These are phyloP conservation scores for Tarsius wallacei DNA, from an alignment of 2,797 vertebrate species.

Conservation along the genomic window DNA sequence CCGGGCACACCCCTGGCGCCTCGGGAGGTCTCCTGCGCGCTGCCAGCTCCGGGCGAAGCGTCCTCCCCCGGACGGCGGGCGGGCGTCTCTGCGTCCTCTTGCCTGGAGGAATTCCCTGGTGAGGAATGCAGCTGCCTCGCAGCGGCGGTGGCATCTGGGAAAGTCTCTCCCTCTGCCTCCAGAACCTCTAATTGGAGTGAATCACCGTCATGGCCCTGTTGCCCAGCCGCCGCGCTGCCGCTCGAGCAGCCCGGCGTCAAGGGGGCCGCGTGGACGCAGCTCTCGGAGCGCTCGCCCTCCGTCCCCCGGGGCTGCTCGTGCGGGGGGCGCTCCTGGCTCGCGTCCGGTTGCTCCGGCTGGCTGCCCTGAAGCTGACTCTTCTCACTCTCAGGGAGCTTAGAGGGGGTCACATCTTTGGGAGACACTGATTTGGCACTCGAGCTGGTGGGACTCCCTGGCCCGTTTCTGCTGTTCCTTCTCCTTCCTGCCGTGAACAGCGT, in stretches of 20 bases:
- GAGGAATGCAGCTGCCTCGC: slow-evolving; percentile 83
- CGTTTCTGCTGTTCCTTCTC: slow-evolving; percentile 88
- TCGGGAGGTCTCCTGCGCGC: not conserved
- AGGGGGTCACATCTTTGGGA: slow-evolving; percentile 43
- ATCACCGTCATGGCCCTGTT: slow-evolving; percentile 85
- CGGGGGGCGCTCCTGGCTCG: not conserved
- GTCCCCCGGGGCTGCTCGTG: not conserved
- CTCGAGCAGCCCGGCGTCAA: slow-evolving; percentile 83
- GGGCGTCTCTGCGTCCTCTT: slow-evolving; percentile 64
- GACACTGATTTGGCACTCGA: slow-evolving; percentile 47
- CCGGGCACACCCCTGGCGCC: not conserved
- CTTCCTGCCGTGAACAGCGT: slow-evolving; percentile 90
- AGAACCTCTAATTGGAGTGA: slow-evolving; percentile 85
- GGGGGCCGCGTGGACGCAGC: slow-evolving; percentile 76
- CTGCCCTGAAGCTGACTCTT: not conserved
- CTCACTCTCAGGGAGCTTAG: slow-evolving; percentile 5
- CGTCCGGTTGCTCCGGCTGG: not conserved
- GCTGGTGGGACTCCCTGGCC: slow-evolving; percentile 81
- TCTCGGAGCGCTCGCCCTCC: slow-evolving; percentile 50
- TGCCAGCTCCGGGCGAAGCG: not conserved
- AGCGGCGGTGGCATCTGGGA: slow-evolving; percentile 84
- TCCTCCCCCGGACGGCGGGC: slow-evolving; percentile 63
- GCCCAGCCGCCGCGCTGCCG: slow-evolving; percentile 84
- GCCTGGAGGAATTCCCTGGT: slow-evolving; percentile 69
- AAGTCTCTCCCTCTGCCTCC: slow-evolving; percentile 80